Percentiles rank a stretch among this genome's conserved stretches.
Evolutionary conservation across 2,888 invertebrate species (phyloP).

Genomic region (Mesorhabditis spiculigera): DNA sequence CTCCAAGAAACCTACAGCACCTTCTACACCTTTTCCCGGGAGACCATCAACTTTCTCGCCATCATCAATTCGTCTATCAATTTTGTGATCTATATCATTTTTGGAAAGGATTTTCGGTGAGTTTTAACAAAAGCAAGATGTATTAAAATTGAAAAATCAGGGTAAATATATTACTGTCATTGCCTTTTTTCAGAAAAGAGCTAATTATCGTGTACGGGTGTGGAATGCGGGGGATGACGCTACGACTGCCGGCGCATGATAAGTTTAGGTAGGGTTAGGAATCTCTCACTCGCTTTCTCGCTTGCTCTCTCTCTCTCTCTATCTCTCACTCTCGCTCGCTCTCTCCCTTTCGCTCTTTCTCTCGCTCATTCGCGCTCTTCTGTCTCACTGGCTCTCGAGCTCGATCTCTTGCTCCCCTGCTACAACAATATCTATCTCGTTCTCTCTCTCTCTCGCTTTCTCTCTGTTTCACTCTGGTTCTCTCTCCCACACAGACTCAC

Average conservation of each 20-base stretch:
- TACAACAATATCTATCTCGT: too few species aligned
- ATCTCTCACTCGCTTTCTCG: not conserved
- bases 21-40: slow-evolving; percentile 53
- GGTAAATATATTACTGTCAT: too few species aligned
- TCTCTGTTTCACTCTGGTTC: too few species aligned
- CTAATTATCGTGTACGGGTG: slow-evolving; percentile 49
- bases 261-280: slow-evolving; percentile 24
- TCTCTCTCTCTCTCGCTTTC: too few species aligned
- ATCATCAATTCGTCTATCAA: slow-evolving; percentile 95
- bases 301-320: too few species aligned
- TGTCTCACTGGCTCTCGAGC: too few species aligned
- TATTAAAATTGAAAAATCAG: too few species aligned
- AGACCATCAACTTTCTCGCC: slow-evolving; percentile 79
- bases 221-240: slow-evolving; percentile 39
- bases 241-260: slow-evolving; percentile 40
- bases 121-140: not conserved
- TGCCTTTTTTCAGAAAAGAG: slow-evolving; percentile 45
- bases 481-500: too few species aligned
- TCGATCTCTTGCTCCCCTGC: too few species aligned
- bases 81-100: slow-evolving; percentile 94
- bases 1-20: slow-evolving; percentile 26
- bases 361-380: too few species aligned
- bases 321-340: too few species aligned
- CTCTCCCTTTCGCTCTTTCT: too few species aligned
- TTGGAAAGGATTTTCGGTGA: slow-evolving; percentile 76